These are phyloP conservation scores for Hyalella azteca DNA, from an alignment of 2,888 invertebrate species.

Conservation along the genomic window DNA sequence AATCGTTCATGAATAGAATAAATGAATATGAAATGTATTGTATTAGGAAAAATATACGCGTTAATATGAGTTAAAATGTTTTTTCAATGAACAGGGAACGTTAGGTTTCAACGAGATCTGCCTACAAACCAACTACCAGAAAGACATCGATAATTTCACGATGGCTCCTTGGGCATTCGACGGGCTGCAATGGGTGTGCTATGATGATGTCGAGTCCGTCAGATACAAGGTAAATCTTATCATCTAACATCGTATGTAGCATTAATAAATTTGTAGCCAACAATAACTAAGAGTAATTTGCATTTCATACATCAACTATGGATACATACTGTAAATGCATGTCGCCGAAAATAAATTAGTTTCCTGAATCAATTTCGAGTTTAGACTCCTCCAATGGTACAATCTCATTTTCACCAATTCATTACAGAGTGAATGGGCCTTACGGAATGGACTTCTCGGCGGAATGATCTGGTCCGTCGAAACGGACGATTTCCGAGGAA, in stretches of 20 bases:
- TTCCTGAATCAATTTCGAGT: no score
- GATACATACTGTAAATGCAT: no score
- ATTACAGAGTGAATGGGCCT: slow-evolving; percentile 67
- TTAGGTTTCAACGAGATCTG: slow-evolving; percentile 85
- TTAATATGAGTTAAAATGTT: neutral
- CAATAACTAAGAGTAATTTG: no score
- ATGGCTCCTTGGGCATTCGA: slow-evolving; percentile 31
- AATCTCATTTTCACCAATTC: neutral
- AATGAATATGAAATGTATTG: no score
- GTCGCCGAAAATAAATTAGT: no score
- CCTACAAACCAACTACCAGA: slow-evolving; percentile 32
- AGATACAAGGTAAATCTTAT: slow-evolving; percentile 22
- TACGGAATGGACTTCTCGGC: slow-evolving; percentile 74
- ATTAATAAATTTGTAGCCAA: no score
- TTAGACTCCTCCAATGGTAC: no score
- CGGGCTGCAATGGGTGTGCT: slow-evolving; percentile 30
- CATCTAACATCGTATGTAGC: no score
- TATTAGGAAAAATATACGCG: no score
- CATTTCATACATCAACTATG: no score
- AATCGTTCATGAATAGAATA: no score
- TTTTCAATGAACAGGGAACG: slow-evolving; percentile 27
- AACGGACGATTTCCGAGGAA: slow-evolving; percentile 82
- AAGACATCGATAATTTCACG: slow-evolving; percentile 12
- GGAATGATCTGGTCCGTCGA: slow-evolving; percentile 90
- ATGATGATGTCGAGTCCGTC: slow-evolving; percentile 18